Base-by-base conservation (phyloP, 2,888 invertebrate species). In the Agrotis ipsilon region DNA sequence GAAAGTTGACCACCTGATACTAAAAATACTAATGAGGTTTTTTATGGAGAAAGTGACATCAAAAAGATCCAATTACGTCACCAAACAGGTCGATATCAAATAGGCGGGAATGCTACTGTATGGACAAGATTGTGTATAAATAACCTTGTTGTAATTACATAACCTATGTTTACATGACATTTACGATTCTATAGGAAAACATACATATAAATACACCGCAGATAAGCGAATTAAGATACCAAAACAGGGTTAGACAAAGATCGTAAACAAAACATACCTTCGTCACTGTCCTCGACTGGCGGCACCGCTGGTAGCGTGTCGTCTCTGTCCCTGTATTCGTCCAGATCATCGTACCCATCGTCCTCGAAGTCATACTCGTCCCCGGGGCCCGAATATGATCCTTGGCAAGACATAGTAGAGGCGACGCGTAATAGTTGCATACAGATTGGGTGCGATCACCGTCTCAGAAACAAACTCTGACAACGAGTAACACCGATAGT, bases 311-410 rank as follows among this genome's bases (percentile, higher is more conserved):
- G 95, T 90, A 88, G 89, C 69, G 92, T 91, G 94, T 89, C 97
- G 72, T 97, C 97, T 72, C 96, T 96, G 77, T 97, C 97, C 68
- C 97, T 96, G 85, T 97, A 97, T 81, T 97, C 97, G 75, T 98
- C 97, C 84, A 97, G 87, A 86, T 97, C 97, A 83, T 97, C 97
- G 87, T 97, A 97, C 87, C 97, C 97, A 71, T 97, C 97, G 82
- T 98, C 98, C 72, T 98, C 97, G 89, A 97, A 97, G 87, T 98
- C 98, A 89, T 97, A 97, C 88, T 98, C 98, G 89, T 97, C 97
- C 78, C 97, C 97, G 87, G 97, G 97, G 84, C 97, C 97, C 83
- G 97, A 97, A 94, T 97, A 97, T 77, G 97, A 97, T 90, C 97
- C 97, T 93, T 97, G 97, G 94, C 96, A 97, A 88, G 97, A 97